Conservation (phyloP, 2,797 vertebrate species). For the Gymnothorax javanicus region DNA sequence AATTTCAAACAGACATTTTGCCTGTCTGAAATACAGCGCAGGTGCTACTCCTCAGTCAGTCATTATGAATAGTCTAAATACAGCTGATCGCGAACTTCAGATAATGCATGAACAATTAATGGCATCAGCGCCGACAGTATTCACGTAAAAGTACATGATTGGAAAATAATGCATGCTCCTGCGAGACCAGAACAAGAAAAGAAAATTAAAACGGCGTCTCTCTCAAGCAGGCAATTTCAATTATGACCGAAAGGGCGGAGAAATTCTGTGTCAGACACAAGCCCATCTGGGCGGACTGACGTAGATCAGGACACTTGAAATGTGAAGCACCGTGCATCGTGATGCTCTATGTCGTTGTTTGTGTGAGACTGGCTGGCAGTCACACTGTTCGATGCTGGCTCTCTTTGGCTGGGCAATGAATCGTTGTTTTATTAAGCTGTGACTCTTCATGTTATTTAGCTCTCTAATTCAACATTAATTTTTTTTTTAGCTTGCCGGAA, state of each 20-base stretch:
- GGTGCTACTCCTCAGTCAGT: not conserved
- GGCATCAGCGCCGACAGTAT: not conserved
- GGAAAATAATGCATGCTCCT: not conserved
- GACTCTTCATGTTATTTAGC: conserved; percentile 33
- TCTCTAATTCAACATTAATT: conserved; percentile 26
- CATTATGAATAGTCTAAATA: not conserved
- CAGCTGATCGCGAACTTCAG: not conserved
- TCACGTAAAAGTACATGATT: not conserved
- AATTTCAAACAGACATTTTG: not conserved
- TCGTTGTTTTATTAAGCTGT: not conserved
- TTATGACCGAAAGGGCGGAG: conserved; percentile 31
- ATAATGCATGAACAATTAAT: not conserved
- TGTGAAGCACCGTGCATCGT: conserved; percentile 38
- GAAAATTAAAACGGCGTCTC: not conserved
- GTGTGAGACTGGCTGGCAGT: not conserved
- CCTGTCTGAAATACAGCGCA: not conserved
- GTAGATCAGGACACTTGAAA: conserved; percentile 30
- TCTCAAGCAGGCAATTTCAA: conserved; percentile 22
- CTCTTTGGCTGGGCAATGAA: conserved; percentile 19
- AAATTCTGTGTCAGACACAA: conserved; percentile 49
- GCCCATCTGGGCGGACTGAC: conserved; percentile 42
- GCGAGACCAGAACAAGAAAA: not conserved
- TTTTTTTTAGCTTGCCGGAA: conserved; percentile 20
- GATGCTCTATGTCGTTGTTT: conserved; percentile 12
- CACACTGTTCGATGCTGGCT: not conserved